Evolutionary conservation across 1,140 invertebrate genomes (phyloP).

Genomic region (Anoplolepis gracilipes): DNA sequence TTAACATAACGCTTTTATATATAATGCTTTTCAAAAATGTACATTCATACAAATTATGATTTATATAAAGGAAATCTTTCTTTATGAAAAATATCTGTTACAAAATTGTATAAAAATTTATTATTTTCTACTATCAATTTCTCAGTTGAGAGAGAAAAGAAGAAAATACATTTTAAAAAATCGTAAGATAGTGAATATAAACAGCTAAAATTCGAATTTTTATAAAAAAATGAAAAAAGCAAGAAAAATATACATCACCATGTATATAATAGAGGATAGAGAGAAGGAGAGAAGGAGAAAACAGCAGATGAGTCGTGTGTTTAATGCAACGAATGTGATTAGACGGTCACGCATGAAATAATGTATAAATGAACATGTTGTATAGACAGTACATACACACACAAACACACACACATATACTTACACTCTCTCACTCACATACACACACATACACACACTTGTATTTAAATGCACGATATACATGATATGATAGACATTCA

Average conservation of each 20-base stretch:
- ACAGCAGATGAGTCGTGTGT: constrained; percentile 43
- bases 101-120: background rate
- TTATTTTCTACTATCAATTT: background rate
- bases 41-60: background rate
- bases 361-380: constrained; percentile 42
- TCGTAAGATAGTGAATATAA: background rate
- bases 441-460: constrained; percentile 62
- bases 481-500: constrained; percentile 51
- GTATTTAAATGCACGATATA: constrained; percentile 32
- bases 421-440: constrained; percentile 66
- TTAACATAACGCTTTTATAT: background rate
- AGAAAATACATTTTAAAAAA: background rate
- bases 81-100: constrained; percentile 9
- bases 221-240: too few relatives aligned
- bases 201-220: background rate
- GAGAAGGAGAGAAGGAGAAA: constrained; percentile 35
- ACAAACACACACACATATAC: constrained; percentile 61
- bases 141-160: background rate
- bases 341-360: constrained; percentile 43
- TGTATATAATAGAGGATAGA: constrained; percentile 15
- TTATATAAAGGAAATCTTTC: background rate
- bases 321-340: constrained; percentile 32
- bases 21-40: background rate
- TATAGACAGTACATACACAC: constrained; percentile 61
- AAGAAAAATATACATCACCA: too few relatives aligned